Base-by-base conservation (phyloP, 92 coral and sea anemone genomes). In the Palythoa grandis region DNA sequence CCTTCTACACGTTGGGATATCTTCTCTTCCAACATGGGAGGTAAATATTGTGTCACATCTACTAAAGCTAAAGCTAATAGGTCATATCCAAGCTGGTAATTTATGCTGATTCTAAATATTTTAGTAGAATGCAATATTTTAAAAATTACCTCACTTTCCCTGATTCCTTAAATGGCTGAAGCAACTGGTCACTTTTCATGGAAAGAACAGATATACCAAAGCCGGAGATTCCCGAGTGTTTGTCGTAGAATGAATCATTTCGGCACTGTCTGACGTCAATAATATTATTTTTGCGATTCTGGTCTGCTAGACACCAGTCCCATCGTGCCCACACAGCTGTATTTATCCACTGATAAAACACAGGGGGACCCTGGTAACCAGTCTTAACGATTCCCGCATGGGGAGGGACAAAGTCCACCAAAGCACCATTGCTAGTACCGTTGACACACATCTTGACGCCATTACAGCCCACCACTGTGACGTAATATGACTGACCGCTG, bases 311-410 rank as follows among this genome's bases (percentile, higher is more conserved):
- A 77, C 98, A 96, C 99, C 99, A 96, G 74, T 94, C 83, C 99
- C 99, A 96, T 58, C 99, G 90, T 16, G 99, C 99, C 99, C 99
- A 96, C 17, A 94, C 99, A 37, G 98, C 91, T 38, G 91, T 96
- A 52, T 91, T 91, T 23, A 96, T 93, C 99, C 99, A 96, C 88
- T 95, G 98, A 86, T 89, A 95, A 19, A 86, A 83, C n/a, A 88
- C 83, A 6, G 96, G 97, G 38, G 96, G 91, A 9, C 98, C 98
- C 68, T 80, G 58, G 72, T 87, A 83, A 19, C 98, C 98, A 14
- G 99, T 92, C 38, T 82, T 80, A 50, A 96, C 94, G 38, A 61
- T 73, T 14, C 98, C 99, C 72, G 97, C 63, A 71, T 96, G 98
- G 5, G 99, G 99, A 37, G 98, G 96, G 20, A 93, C 87, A 83